Evolutionary conservation across 1,140 invertebrate species (phyloP).

Genomic region (Macrobrachium rosenbergii): DNA sequence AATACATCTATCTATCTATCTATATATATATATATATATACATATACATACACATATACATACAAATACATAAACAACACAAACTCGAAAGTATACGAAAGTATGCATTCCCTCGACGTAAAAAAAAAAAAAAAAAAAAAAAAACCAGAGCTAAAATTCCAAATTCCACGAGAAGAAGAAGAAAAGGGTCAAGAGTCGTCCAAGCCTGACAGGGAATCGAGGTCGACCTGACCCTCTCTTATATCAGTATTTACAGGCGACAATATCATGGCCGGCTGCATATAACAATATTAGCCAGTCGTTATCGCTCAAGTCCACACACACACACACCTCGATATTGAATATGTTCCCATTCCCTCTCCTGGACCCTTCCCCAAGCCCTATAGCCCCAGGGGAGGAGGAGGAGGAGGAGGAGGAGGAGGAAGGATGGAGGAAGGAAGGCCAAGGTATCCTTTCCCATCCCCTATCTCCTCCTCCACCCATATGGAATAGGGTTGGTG

Average conservation of each 20-base stretch:
- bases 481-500: no score
- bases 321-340: neutral
- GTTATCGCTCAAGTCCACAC: neutral
- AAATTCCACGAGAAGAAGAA: neutral
- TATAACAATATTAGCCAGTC: neutral
- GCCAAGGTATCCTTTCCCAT: neutral
- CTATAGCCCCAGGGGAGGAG: no score
- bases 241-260: no score
- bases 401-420: no score
- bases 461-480: neutral
- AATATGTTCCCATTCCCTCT: no score
- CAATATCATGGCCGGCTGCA: neutral
- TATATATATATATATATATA: conserved; percentile 19
- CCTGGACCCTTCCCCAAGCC: no score
- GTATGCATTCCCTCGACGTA: no score
- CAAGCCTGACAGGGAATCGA: neutral
- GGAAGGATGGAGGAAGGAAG: no score
- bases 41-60: neutral
- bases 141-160: no score
- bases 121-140: no score
- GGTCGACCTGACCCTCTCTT: neutral
- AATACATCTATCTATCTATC: neutral
- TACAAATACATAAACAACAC: neutral
- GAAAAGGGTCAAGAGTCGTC: no score
- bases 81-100: no score